phyloP scores from a whole-genome alignment of 2,888 invertebrate genomes.

The Tachina fera region DNA sequence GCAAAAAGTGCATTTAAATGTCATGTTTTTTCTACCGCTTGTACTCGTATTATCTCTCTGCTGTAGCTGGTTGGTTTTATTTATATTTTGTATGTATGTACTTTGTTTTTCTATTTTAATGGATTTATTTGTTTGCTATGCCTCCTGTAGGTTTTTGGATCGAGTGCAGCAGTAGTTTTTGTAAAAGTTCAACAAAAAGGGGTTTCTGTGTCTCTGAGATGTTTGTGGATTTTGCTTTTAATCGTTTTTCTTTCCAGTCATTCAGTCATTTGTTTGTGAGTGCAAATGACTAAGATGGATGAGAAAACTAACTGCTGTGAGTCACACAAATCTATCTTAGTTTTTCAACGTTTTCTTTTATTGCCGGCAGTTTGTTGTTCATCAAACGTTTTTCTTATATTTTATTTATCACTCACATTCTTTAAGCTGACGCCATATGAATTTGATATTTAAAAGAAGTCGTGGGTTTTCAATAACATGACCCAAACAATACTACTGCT shows the following conservation, averaged over 20 bases:
- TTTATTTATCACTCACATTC: constrained; percentile 46
- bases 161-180: constrained; percentile 20
- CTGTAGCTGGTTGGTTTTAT: constrained; percentile 16
- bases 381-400: constrained; percentile 58
- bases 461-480: constrained; percentile 51
- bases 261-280: constrained; percentile 24
- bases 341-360: constrained; percentile 72
- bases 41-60: background rate
- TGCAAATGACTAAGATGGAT: constrained; percentile 66
- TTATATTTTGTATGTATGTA: background rate
- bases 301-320: constrained; percentile 67
- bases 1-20: constrained; percentile 64
- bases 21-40: constrained; percentile 50
- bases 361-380: constrained; percentile 53
- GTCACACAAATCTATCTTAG: constrained; percentile 67
- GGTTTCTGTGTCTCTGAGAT: constrained; percentile 47
- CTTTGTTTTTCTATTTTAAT: constrained; percentile 1
- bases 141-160: constrained; percentile 7
- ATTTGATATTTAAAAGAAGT: constrained; percentile 59
- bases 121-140: constrained; percentile 51
- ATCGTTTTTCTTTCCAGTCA: constrained; percentile 67
- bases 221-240: constrained; percentile 59
- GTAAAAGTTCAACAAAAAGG: constrained; percentile 35
- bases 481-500: background rate
- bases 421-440: constrained; percentile 53